Base-by-base conservation (phyloP, 2,797 vertebrate genomes). In the Onychomys arenicola region DNA sequence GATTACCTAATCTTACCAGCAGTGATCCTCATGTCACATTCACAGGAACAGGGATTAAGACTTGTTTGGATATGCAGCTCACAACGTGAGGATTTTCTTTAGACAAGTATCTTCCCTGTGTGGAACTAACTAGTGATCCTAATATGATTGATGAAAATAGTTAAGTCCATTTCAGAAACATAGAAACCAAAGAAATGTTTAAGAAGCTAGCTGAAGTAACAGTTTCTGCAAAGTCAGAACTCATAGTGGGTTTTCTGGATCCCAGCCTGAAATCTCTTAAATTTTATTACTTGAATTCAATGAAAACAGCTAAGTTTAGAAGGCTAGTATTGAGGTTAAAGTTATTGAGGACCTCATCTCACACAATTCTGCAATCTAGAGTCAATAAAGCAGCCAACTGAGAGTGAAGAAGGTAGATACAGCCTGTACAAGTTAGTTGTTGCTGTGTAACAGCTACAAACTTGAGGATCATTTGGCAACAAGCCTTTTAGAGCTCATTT, bases 261-360 rank as follows among this genome's bases (percentile, higher is more conserved):
- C 4, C 8, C 7, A 75, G 40, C 27, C 23, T 63, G 73, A 12
- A 83, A 27, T 1, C 32, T 55, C 95, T 91, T 40, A 90, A 85
- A 69, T 80, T 87, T 40, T 52, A 61, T 34, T 57, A 90, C 40
- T 93, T 88, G 65, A 88, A 88, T 49, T 93, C 78, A 71, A 17
- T 49, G 37, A 93, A 14, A 90, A 81, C 6, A 57, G 43, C 6
- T 77, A 52, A 57, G n/a, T 21, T 77, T 63, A 49, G 34, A 4
- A 85, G 69, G 49, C 52, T 83, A 46, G 7, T 83, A 52, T 80
- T 88, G 13, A 81, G 11, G 16, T 55, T 91, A 84, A 90, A 63
- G 27, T 93, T 55, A 65, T 49, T 80, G 12, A 85, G 9, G 80
- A 86, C 34, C 61, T 49, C 1, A 49, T 49, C 37, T 75, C 81